Evolutionary conservation across 2,888 invertebrate genomes (phyloP).

Genomic region (Ectropis crepuscularia): DNA sequence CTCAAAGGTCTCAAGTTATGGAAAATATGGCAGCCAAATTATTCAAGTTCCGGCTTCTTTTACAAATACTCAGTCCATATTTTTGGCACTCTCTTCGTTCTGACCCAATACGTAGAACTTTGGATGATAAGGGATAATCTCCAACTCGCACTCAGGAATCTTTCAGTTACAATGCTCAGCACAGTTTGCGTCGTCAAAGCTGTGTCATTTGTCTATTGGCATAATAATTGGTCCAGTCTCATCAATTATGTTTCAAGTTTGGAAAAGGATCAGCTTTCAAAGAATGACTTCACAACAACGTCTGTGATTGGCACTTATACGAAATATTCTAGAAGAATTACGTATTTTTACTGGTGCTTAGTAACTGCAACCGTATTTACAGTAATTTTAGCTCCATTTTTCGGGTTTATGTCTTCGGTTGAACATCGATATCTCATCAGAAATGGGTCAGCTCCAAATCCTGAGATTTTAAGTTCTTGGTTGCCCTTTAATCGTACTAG

Average conservation of each 20-base stretch:
- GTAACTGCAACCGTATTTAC: slow-evolving; percentile 63
- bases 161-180: slow-evolving; percentile 70
- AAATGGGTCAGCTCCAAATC: slow-evolving; percentile 60
- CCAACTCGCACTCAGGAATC: slow-evolving; percentile 63
- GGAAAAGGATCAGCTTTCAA: slow-evolving; percentile 57
- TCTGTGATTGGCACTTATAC: slow-evolving; percentile 58
- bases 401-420: slow-evolving; percentile 54
- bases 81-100: slow-evolving; percentile 57
- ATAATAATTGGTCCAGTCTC: slow-evolving; percentile 61
- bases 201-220: slow-evolving; percentile 64
- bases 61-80: slow-evolving; percentile 58
- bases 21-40: slow-evolving; percentile 62
- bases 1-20: slow-evolving; percentile 61
- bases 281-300: slow-evolving; percentile 40
- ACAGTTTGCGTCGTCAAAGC: slow-evolving; percentile 68
- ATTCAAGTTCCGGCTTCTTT: slow-evolving; percentile 40
- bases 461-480: slow-evolving; percentile 76
- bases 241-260: slow-evolving; percentile 59
- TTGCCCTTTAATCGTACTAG: slow-evolving; percentile 64
- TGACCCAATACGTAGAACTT: slow-evolving; percentile 70
- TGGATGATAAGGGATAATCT: slow-evolving; percentile 62
- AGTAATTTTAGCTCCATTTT: slow-evolving; percentile 65
- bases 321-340: slow-evolving; percentile 64
- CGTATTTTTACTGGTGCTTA: slow-evolving; percentile 66
- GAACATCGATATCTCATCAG: slow-evolving; percentile 46